These are phyloP conservation scores for Zaprionus inermis DNA, from an alignment of 1,140 invertebrate species.

Conservation along the genomic window DNA sequence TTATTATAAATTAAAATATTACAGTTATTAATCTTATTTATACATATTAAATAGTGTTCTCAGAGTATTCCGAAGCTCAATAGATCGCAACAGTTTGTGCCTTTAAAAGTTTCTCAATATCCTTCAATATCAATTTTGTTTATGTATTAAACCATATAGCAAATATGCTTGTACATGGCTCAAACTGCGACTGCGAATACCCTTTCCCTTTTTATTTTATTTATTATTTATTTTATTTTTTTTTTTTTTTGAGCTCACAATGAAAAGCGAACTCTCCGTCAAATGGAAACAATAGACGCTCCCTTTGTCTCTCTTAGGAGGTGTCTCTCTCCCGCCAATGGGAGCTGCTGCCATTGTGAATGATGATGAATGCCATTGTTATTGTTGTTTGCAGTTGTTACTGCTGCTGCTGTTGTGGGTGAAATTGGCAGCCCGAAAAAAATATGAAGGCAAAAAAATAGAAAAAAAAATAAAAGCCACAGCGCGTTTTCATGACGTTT, in stretches of 20 bases:
- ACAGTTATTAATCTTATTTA: too few relatives aligned
- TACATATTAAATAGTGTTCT: too few relatives aligned
- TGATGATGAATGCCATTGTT: conserved; percentile 34
- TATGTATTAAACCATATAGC: too few relatives aligned
- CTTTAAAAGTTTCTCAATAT: too few relatives aligned
- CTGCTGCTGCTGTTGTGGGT: conserved; percentile 59
- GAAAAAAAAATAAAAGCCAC: not conserved
- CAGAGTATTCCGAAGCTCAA: too few relatives aligned
- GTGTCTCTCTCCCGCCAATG: conserved; percentile 1
- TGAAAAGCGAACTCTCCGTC: conserved; percentile 32
- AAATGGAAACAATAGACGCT: conserved; percentile 43
- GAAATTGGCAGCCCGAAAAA: conserved; percentile 64
- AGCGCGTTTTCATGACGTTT: conserved; percentile 29
- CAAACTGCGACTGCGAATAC: conserved; percentile 20
- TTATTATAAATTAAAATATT: too few relatives aligned
- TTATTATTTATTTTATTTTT: not conserved
- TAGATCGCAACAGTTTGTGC: too few relatives aligned
- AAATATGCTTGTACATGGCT: too few relatives aligned
- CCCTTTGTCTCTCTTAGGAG: conserved; percentile 20
- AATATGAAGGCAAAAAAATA: conserved; percentile 5
- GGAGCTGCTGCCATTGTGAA: conserved; percentile 30
- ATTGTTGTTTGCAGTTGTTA: conserved; percentile 11
- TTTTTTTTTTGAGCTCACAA: conserved; percentile 9
- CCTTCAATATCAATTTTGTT: too few relatives aligned
- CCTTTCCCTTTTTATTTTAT: conserved; percentile 9